phyloP scores from a whole-genome alignment of 2,888 invertebrate genomes.

The Callosobruchus maculatus region DNA sequence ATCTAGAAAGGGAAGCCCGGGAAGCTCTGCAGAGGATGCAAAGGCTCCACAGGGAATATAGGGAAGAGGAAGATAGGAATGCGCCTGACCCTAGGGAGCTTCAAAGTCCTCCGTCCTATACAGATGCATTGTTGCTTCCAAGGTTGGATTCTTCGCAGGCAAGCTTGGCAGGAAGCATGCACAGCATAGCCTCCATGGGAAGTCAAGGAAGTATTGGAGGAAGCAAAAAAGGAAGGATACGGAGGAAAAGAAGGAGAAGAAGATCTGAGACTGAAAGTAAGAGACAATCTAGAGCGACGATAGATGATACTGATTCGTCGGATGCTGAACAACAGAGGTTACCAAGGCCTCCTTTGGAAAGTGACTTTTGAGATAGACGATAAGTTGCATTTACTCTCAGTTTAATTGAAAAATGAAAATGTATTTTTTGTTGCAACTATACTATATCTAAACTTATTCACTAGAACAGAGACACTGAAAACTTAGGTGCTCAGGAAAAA shows the following conservation, averaged over 20 bases:
- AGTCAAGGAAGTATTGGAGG: slow-evolving; percentile 36
- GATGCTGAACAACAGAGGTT: slow-evolving; percentile 21
- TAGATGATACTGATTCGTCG: slow-evolving; percentile 27
- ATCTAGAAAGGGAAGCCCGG: slow-evolving; percentile 53
- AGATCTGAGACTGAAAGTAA: slow-evolving; percentile 31
- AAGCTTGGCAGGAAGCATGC: slow-evolving; percentile 42
- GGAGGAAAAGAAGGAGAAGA: slow-evolving; percentile 34
- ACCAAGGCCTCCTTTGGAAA: slow-evolving; percentile 30
- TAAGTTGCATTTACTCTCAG: too few species aligned
- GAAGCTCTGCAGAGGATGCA: slow-evolving; percentile 52
- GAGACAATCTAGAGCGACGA: slow-evolving; percentile 27
- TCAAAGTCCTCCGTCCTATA: slow-evolving; percentile 70
- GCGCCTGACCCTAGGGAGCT: slow-evolving; percentile 67
- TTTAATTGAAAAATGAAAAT: too few species aligned
- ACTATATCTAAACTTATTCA: too few species aligned
- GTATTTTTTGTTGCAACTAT: too few species aligned
- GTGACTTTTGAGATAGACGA: slow-evolving; percentile 30
- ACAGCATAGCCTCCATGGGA: slow-evolving; percentile 35
- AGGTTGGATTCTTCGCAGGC: slow-evolving; percentile 61
- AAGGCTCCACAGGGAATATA: slow-evolving; percentile 45
- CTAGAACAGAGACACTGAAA: too few species aligned
- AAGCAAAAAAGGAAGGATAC: slow-evolving; percentile 31
- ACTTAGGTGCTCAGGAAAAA: too few species aligned
- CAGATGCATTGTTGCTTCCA: slow-evolving; percentile 73
- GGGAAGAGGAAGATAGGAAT: slow-evolving; percentile 49